Percentiles rank a stretch among this genome's conserved stretches.
Evolutionary conservation across 2,113 vertebrate genomes (phyloP).

Genomic region (Apus apus): DNA sequence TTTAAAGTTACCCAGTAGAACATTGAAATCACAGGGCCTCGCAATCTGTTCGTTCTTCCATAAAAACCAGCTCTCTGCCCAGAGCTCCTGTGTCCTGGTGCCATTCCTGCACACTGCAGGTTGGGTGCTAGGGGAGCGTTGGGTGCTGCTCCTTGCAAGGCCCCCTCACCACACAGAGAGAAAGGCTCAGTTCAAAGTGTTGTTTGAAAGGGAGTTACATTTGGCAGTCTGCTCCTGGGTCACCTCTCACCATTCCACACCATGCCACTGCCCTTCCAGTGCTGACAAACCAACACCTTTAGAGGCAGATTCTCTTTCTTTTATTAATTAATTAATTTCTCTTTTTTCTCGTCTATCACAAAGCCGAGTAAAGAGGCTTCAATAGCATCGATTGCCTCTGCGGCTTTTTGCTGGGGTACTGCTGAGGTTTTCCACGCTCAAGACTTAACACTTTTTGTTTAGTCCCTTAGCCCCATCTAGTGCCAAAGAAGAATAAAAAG

Average conservation of each 20-base stretch:
- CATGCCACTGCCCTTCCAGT: rapidly evolving
- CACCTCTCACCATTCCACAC: rapidly evolving
- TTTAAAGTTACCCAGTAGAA: not conserved
- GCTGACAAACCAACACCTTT: not conserved
- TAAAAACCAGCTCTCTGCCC: rapidly evolving
- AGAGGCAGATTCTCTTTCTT: not conserved
- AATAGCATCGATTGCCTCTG: not conserved
- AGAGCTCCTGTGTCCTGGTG: not conserved
- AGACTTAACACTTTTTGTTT: not conserved
- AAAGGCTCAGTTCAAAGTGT: rapidly evolving
- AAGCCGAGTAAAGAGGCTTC: not conserved
- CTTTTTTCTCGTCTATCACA: not conserved
- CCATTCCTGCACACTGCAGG: rapidly evolving
- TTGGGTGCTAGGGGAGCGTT: not conserved
- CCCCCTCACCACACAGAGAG: rapidly evolving
- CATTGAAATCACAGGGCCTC: too few species aligned
- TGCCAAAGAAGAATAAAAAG: not conserved
- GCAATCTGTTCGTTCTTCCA: too few species aligned
- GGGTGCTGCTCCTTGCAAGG: not conserved
- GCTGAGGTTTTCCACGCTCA: not conserved
- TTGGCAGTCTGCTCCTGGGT: rapidly evolving
- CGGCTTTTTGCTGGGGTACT: not conserved
- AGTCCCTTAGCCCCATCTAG: constrained; percentile 62
- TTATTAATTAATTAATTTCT: too few species aligned
- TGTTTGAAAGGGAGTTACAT: rapidly evolving